These are phyloP conservation scores for Aplodontia rufa DNA, from an alignment of 2,113 vertebrate genomes.

Conservation along the genomic window DNA sequence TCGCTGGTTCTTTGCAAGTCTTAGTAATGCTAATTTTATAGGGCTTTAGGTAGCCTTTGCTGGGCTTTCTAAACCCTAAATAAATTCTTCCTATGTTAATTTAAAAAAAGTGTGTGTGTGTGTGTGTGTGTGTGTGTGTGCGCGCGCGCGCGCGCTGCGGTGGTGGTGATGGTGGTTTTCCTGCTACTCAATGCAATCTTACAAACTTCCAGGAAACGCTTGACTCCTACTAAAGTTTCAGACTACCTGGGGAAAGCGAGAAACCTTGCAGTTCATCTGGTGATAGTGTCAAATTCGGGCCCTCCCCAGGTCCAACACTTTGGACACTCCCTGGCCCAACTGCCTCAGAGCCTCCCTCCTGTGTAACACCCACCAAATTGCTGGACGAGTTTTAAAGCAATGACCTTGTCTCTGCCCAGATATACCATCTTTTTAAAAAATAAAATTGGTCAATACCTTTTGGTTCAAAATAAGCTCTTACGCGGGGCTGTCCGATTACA, in stretches of 20 bases:
- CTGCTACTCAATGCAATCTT: slow-evolving; percentile 43
- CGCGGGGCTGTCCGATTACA: not conserved
- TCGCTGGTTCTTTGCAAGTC: not conserved
- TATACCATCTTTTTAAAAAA: not conserved
- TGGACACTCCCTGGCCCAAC: not conserved
- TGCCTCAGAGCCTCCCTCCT: not conserved
- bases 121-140: no score
- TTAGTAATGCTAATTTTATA: not conserved
- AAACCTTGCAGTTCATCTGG: not conserved
- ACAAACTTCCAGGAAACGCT: not conserved
- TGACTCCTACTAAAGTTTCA: slow-evolving; percentile 13
- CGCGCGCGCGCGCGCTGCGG: no score
- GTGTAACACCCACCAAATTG: slow-evolving; percentile 6
- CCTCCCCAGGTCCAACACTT: not conserved
- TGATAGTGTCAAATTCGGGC: not conserved
- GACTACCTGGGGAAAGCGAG: not conserved
- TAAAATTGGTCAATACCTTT: not conserved
- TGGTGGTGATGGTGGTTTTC: no score
- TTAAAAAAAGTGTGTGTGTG: not conserved
- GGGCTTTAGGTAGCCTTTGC: not conserved
- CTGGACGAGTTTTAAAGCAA: not conserved
- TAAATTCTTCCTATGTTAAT: not conserved
- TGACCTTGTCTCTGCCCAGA: not conserved
- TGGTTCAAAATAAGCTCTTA: slow-evolving; percentile 10
- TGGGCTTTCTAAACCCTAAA: not conserved